phyloP scores from a whole-genome alignment of 2,888 invertebrate species.

The Limenitis camilla region DNA sequence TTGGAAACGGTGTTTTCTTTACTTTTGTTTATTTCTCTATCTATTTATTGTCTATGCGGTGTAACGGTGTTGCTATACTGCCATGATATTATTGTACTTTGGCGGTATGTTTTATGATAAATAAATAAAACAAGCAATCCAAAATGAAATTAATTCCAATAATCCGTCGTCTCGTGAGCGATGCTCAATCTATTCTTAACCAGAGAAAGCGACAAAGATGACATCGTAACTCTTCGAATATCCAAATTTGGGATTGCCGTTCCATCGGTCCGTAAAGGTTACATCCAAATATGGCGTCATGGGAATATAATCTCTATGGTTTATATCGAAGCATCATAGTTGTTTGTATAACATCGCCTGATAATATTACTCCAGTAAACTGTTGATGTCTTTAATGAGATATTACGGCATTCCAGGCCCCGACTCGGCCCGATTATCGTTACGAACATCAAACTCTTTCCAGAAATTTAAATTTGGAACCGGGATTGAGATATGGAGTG shows the following conservation, averaged over 20 bases:
- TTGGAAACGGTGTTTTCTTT: no score
- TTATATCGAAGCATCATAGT: constrained; percentile 38
- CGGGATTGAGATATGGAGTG: constrained; percentile 62
- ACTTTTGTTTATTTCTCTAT: no score
- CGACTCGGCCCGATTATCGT: constrained; percentile 59
- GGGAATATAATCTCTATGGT: constrained; percentile 21
- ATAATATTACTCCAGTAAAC: constrained; percentile 43
- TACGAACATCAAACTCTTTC: constrained; percentile 64
- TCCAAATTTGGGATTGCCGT: constrained; percentile 59
- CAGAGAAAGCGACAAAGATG: constrained; percentile 51
- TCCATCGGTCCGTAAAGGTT: constrained; percentile 26
- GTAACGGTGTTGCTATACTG: no score
- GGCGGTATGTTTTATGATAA: not conserved
- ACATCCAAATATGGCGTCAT: constrained; percentile 11
- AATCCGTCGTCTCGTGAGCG: constrained; percentile 24
- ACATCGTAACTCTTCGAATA: constrained; percentile 62
- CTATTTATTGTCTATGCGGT: no score
- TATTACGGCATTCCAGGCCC: constrained; percentile 61
- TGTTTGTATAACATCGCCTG: constrained; percentile 30
- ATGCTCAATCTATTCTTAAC: constrained; percentile 50
- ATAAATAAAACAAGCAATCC: constrained; percentile 26
- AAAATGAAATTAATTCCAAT: constrained; percentile 28
- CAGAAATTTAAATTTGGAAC: constrained; percentile 68
- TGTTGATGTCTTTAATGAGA: constrained; percentile 59
- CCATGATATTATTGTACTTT: no score